A percentile compares a stretch with the other conserved stretches of the same genome.
These are phyloP conservation scores for Parthenolecanium corni DNA, from an alignment of 2,888 invertebrate species.

Conservation along the genomic window DNA sequence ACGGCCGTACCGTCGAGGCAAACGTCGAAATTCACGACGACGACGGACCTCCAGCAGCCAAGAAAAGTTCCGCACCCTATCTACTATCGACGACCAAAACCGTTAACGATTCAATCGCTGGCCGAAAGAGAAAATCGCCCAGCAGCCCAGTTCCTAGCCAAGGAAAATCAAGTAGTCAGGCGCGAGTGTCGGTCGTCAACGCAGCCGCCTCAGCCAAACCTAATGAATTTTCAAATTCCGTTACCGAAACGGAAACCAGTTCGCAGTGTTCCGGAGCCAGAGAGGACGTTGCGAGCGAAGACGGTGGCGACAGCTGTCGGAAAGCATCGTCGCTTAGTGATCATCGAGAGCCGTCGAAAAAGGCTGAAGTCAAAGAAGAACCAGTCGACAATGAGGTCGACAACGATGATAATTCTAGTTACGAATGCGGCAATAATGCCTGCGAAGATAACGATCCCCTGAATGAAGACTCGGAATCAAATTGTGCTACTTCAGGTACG, in stretches of 20 bases:
- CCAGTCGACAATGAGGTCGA: conserved; percentile 17
- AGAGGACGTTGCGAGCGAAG: not conserved
- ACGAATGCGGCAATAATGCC: conserved; percentile 21
- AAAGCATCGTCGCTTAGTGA: conserved; percentile 7
- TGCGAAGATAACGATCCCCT: conserved; percentile 20
- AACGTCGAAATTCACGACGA: conserved; percentile 24
- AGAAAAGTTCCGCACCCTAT: conserved; percentile 4
- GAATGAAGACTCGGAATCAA: conserved; percentile 25
- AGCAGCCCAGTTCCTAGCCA: not conserved
- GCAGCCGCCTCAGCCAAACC: conserved; percentile 3
- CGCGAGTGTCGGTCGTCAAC: not conserved
- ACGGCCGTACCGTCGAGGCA: conserved; percentile 15
- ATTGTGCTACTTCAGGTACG: conserved; percentile 23
- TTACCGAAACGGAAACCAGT: not conserved
- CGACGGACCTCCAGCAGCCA: conserved; percentile 10
- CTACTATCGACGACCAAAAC: conserved; percentile 3
- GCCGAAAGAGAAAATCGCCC: conserved; percentile 20
- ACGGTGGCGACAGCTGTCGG: not conserved
- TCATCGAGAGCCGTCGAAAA: conserved; percentile 14
- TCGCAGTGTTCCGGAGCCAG: not conserved
- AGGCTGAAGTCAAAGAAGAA: conserved; percentile 20
- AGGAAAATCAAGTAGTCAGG: conserved; percentile 1
- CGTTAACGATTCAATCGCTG: conserved; percentile 8
- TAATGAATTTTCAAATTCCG: conserved; percentile 9
- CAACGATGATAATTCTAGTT: conserved; percentile 24